Percentiles rank a stretch among this genome's conserved stretches.
Conservation (phyloP, 2,888 invertebrate genomes). For the Oligia strigilis region DNA sequence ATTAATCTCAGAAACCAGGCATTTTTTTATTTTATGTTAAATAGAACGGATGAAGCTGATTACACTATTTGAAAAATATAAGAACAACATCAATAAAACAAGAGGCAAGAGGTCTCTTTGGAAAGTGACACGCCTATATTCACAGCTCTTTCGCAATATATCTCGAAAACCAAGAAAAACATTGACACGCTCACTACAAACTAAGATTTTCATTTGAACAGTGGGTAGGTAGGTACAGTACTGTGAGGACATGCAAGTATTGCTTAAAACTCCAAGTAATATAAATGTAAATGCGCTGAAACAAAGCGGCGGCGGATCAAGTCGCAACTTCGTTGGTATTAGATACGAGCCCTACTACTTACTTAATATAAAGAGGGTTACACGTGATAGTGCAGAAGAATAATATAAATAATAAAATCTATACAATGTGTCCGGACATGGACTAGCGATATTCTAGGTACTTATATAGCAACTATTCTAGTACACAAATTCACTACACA, state of each 20-base stretch:
- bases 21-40: background rate
- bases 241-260: conserved; percentile 71
- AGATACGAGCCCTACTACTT: conserved; percentile 50
- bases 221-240: conserved; percentile 11
- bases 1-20: background rate
- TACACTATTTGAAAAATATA: background rate
- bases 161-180: conserved; percentile 12
- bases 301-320: conserved; percentile 73
- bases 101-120: background rate
- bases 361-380: conserved; percentile 28
- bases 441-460: no score
- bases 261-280: conserved; percentile 81
- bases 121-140: background rate
- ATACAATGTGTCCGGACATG: no score
- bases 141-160: background rate
- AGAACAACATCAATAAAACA: background rate
- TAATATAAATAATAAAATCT: background rate
- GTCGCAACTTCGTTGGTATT: conserved; percentile 72
- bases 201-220: conserved; percentile 43
- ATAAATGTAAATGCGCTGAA: conserved; percentile 81
- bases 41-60: background rate
- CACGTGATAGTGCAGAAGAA: background rate
- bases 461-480: no score
- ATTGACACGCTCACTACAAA: conserved; percentile 39
- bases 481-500: no score